These are phyloP conservation scores for Paracyclopina nana DNA, from an alignment of 1,140 invertebrate genomes.

Conservation along the genomic window DNA sequence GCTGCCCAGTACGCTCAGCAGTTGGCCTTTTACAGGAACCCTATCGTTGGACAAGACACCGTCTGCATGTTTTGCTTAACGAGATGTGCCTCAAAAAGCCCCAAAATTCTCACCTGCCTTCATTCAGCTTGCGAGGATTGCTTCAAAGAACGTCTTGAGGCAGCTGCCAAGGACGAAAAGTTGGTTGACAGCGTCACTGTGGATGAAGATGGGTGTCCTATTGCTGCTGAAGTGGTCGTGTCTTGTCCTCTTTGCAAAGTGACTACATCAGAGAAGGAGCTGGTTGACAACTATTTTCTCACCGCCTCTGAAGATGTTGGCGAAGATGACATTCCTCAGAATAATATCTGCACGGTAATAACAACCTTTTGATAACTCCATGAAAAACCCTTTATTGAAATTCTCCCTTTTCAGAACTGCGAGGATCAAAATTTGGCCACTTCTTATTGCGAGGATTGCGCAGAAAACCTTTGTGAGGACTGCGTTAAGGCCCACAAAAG, in stretches of 20 bases:
- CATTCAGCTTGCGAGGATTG: background rate
- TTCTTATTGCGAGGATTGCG: conserved; percentile 43
- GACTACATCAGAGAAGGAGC: background rate
- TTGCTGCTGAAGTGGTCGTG: background rate
- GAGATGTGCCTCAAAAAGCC: background rate
- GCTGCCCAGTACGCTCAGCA: background rate
- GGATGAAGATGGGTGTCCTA: background rate
- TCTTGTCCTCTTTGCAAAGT: background rate
- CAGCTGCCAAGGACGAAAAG: background rate
- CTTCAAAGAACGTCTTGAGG: background rate
- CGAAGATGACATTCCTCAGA: background rate
- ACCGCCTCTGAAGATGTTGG: background rate
- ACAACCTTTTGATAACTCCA: background rate
- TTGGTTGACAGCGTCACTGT: background rate
- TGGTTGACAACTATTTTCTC: background rate
- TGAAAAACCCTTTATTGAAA: background rate
- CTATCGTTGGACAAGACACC: background rate
- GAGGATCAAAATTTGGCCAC: background rate
- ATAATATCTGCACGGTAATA: background rate
- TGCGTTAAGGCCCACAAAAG: conserved; percentile 48
- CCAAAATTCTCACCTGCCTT: background rate
- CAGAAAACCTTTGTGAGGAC: conserved; percentile 48
- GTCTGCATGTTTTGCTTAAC: background rate
- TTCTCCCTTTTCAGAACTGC: conserved; percentile 7
- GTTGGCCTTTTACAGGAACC: background rate